These are phyloP conservation scores for Ochropleura plecta DNA, from an alignment of 2,888 invertebrate genomes.

Conservation along the genomic window DNA sequence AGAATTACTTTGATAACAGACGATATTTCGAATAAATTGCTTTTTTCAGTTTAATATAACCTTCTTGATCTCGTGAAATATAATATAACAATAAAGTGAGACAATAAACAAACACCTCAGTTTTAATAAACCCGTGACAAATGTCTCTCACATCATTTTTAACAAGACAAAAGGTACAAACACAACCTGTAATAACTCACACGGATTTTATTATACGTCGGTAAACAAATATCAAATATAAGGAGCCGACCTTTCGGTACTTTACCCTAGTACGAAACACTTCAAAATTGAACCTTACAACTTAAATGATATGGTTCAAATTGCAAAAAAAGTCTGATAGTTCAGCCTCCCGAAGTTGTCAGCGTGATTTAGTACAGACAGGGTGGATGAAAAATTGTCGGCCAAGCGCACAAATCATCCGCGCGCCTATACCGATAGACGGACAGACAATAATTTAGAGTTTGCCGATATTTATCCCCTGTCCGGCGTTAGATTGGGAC, in stretches of 20 bases:
- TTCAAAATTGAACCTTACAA: slow-evolving; percentile 29
- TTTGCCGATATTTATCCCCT: slow-evolving; percentile 70
- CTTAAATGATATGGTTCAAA: slow-evolving; percentile 30
- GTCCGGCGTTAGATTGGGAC: slow-evolving; percentile 56
- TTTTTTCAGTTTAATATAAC: neutral
- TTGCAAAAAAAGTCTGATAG: slow-evolving; percentile 45
- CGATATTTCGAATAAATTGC: neutral
- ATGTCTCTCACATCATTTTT: slow-evolving; percentile 58
- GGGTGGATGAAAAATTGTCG: slow-evolving; percentile 78
- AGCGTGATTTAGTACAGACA: slow-evolving; percentile 75
- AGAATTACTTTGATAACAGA: neutral
- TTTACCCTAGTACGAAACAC: slow-evolving; percentile 39
- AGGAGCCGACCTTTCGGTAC: slow-evolving; percentile 56
- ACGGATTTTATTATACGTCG: slow-evolving; percentile 61
- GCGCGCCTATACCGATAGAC: slow-evolving; percentile 72
- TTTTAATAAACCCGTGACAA: slow-evolving; percentile 58
- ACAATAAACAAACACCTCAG: slow-evolving; percentile 9
- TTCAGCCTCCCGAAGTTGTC: slow-evolving; percentile 67
- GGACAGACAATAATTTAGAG: slow-evolving; percentile 73
- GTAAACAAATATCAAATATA: slow-evolving; percentile 70
- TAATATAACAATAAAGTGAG: neutral
- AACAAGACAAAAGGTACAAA: slow-evolving; percentile 61
- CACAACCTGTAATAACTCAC: slow-evolving; percentile 63
- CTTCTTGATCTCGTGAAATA: neutral
- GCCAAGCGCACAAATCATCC: slow-evolving; percentile 76